Evolutionary conservation across 2,888 invertebrate species (phyloP).

Genomic region (Pecten maximus): DNA sequence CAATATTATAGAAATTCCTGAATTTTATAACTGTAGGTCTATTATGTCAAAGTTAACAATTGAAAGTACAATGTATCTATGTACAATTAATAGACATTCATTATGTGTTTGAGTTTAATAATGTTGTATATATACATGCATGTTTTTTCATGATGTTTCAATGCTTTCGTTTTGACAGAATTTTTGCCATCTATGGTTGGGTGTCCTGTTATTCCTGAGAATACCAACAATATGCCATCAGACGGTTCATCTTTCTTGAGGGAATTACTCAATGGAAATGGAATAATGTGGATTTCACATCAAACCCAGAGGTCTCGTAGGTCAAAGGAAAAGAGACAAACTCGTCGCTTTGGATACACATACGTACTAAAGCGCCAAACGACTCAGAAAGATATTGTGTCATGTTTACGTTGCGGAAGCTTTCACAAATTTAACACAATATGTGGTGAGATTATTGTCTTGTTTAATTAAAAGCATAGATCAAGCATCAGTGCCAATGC

Average conservation of each 20-base stretch:
- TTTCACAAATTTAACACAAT: constrained; percentile 90
- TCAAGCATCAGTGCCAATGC: too few species aligned
- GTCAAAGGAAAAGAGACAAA: constrained; percentile 89
- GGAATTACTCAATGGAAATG: constrained; percentile 12
- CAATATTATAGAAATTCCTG: too few species aligned
- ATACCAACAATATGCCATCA: neutral
- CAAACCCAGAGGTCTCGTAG: constrained; percentile 83
- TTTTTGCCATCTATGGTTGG: neutral
- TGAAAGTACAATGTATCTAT: too few species aligned
- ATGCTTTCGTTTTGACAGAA: neutral
- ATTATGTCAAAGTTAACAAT: too few species aligned
- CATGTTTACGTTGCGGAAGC: constrained; percentile 92
- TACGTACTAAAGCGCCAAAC: constrained; percentile 88
- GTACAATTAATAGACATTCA: too few species aligned
- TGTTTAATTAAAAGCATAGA: too few species aligned
- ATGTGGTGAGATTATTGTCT: constrained; percentile 87
- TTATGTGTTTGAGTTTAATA: too few species aligned
- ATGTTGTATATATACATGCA: too few species aligned
- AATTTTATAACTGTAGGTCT: too few species aligned
- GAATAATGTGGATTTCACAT: neutral
- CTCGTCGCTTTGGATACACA: constrained; percentile 89
- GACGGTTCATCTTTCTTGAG: neutral
- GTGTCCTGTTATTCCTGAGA: neutral
- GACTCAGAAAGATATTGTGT: constrained; percentile 89
- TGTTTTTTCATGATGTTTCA: too few species aligned